Base-by-base conservation (phyloP, 53 echinoderm and acorn worm genomes). In the Holothuria scabra region DNA sequence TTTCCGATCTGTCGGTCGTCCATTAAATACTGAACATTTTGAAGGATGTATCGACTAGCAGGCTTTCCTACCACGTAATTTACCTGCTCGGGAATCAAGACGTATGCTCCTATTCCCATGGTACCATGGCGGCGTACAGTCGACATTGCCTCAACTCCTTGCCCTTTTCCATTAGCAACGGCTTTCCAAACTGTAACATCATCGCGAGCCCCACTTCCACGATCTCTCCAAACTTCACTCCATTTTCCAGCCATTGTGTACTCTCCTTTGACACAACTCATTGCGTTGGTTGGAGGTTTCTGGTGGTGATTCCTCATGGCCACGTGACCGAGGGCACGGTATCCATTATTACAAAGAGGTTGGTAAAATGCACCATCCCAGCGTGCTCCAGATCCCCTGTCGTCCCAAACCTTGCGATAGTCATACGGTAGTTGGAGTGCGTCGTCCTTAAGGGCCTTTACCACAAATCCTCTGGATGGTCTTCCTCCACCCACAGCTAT, bases 21-120 rank as follows among this genome's bases (percentile, higher is more conserved):
- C 12, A 68, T 33, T 9, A 12, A 22, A 22, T 68, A 68, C 6
- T 12, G 34, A 32, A 68, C 21, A 22, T 28, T 30, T 26, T 65
- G 65, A n/a, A 68, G 33, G 14, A 68, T 68, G 34, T 33, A 68
- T 2, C 28, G 23, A 10, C 12, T 31, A 22, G 68, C 33, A 48
- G 75, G 75, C 38, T 68, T 68, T 68, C 68, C 68, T 21, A 68
- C 35, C 2, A 68, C 34, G 68, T 68, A 68, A 32, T 33, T 68
- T 16, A 37, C 19, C 9, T 37, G 20, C 32, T 28, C 28, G 13
- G 68, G 68, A 68, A 33, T 33, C 16, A 68, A 35, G 14, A 68
- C 68, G 31, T 68, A 68, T 9, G 68, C 35, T 14, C 34, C 35
- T 37, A 12, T 6, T 12, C 34, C 14, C 68, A 68, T 68, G 35